Evolutionary conservation across 2,888 invertebrate genomes (phyloP), one percentile per base, ranked within the genome.

Genomic region (Ichneumon xanthorius): DNA sequence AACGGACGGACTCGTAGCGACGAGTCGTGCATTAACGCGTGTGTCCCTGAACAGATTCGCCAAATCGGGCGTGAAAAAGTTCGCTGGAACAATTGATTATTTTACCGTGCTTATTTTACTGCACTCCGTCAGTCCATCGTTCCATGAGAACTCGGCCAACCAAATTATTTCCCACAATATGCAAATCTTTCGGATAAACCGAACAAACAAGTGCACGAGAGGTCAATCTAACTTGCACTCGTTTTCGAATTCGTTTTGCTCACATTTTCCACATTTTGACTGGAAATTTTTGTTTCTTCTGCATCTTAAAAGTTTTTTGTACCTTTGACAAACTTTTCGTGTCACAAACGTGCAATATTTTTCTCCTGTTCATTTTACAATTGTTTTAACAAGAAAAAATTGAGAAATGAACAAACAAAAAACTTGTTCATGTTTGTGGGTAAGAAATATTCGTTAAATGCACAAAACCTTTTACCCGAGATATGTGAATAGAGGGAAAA

Each of bases 401-500:
- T 14, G 45, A 16, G 4, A 16, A 48, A 48, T 16, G 0, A 3
- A 40, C 11, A 11, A 37, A 11, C 7, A 68, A 22, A 68, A 40
- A 65, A 61, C 73, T 11, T 63, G 14, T 53, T 65, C 82, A 71
- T 55, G 63, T 58, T 78, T 73, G 73, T 19, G 61, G 61, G 50
- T 55, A 33, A 58, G 30, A 72, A 55, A 77, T 16, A 16, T 48
- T 48, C 16, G 4, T 45, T 80, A 14, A 55, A 68, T 26, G 37
- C 37, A 53, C 22, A 48, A 4, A 70, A 30, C 22, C 55, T 53
- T 73, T 30, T 45, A 68, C 45, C 48, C 6, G 16, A 4, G 30
- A 33, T 53, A 53, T 73, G 68, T 55, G 55, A 78, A 84, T 53
- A 65, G 50, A 81, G 50, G 14, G 53, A 26, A 73, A 73, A 75